Evolutionary conservation across 2,113 vertebrate species (phyloP), one percentile per base, ranked within the genome.

Genomic region (Sinocyclocheilus maitianheensis): DNA sequence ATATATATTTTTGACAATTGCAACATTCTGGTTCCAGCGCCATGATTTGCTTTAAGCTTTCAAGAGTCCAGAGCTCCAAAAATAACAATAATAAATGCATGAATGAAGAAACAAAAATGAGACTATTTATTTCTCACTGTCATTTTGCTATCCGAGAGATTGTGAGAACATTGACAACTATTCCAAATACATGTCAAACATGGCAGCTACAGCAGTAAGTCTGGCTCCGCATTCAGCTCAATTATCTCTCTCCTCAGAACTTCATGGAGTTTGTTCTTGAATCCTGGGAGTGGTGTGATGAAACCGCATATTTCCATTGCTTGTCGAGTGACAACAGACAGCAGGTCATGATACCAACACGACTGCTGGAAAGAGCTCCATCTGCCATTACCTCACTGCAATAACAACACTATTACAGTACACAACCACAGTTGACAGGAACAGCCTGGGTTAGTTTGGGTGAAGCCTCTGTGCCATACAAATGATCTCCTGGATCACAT

Each of bases 341-440:
- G 43, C n/a, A 14, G 77, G 24, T 55, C 53, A 58, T 78, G 51
- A 13, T 18, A 13, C 37, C 46, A 81, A 14, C 53, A 37, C 43
- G 43, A 46, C 43, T 46, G 40, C 37, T 37, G 4, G 84, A 60
- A 46, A 22, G 55, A 7, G 18, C 67, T 86, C 84, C 84, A 86
- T 89, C 89, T 91, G 87, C 84, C 87, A 91, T 92, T 88, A 91
- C 92, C 88, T 93, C 92, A 93, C 83, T 91, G 88, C 81, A 93
- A 91, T 91, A 92, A 92, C 80, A 91, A 83, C 89, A 80, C 81
- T 88, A 90, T 91, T 90, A 89, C 87, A 90, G 87, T 89, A 74
- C 40, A 16, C 30, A 22, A 58, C 88, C 83, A 91, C 9, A 91
- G 76, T 81, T 0, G 14, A 83, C 88, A 92, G 89, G 85, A 87